Evolutionary conservation across 2,888 invertebrate genomes (phyloP), one percentile per base, ranked within the genome.

Genomic region (Itoplectis maculator): DNA sequence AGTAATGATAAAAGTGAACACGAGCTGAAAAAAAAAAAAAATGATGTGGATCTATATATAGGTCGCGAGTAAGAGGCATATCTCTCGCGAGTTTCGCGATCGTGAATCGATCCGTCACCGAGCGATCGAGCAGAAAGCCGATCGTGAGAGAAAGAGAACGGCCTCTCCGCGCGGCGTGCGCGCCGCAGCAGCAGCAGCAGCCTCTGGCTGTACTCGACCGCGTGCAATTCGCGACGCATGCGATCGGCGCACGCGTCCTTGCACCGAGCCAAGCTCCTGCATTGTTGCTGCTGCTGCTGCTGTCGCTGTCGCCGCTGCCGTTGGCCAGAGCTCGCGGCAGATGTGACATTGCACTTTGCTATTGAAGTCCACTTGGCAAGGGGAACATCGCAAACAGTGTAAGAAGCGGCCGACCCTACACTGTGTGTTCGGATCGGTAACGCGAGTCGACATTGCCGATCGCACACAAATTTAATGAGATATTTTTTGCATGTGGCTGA

Each of bases 91-190:
- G 66, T 66, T 54, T 63, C n/a, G 47, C 49, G 65, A 66, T 49
- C 23, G 56, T 45, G 65, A 49, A 72, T 70, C 56, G 56, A 70
- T 70, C 65, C 72, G 78, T 79, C 65, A 72, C 35, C 56, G 40
- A 40, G 54, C 56, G 54, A 72, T 78, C 72, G 65, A 72, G 49
- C 72, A 70, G 15, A 56, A 20, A 47, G 59, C 68, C n/a, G 76
- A 72, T 56, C 45, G 63, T 70, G 74, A 73, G 73, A 82, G 70
- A 69, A 82, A 82, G 83, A 85, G 85, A 87, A 86, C 86, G 86
- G 85, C 49, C 86, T 88, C 86, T 54, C 63, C 51, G n/a, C n/a
- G n/a, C n/a, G 87, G 87, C 87, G 86, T 86, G 85, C 29, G 29
- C 29, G 29, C 29, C 29, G 2, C 29, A 3, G 29, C 3, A 2